Conservation (phyloP, 2,113 vertebrate species). For the Psophia crepitans region DNA sequence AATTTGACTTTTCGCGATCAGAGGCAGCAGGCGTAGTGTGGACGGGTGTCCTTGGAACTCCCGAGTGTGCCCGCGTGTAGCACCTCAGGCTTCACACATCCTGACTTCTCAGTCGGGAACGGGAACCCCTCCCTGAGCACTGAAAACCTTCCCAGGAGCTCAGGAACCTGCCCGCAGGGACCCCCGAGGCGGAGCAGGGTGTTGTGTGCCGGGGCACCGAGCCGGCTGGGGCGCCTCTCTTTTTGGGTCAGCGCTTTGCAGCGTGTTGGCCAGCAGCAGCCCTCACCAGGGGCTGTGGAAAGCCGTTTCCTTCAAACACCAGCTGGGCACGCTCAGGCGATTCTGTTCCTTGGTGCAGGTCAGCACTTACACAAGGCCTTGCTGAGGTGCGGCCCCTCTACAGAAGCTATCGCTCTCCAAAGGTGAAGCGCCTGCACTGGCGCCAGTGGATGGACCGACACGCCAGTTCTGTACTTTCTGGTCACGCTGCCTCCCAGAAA, state of each 20-base stretch:
- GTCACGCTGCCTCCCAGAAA: background rate
- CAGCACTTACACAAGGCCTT: background rate
- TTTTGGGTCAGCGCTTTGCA: background rate
- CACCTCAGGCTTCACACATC: too few species aligned
- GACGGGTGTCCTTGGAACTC: background rate
- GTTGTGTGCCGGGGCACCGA: background rate
- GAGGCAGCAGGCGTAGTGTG: background rate
- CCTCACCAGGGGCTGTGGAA: background rate
- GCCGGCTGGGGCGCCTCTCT: background rate
- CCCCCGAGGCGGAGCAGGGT: fast-evolving
- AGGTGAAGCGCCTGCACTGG: background rate
- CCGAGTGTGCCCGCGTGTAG: background rate
- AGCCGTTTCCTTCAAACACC: background rate
- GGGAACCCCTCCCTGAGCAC: fast-evolving
- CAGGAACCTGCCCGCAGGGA: background rate
- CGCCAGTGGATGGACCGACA: fast-evolving
- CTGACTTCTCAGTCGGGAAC: background rate
- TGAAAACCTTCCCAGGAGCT: background rate
- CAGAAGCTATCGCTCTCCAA: background rate
- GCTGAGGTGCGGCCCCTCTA: background rate
- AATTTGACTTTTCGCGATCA: background rate
- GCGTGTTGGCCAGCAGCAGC: background rate
- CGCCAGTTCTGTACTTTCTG: background rate
- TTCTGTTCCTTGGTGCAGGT: background rate
- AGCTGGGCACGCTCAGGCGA: background rate